A percentile compares a stretch with the other conserved stretches of the same genome.
These are phyloP conservation scores for Hylaeus volcanicus DNA, from an alignment of 1,140 invertebrate genomes.

Conservation along the genomic window DNA sequence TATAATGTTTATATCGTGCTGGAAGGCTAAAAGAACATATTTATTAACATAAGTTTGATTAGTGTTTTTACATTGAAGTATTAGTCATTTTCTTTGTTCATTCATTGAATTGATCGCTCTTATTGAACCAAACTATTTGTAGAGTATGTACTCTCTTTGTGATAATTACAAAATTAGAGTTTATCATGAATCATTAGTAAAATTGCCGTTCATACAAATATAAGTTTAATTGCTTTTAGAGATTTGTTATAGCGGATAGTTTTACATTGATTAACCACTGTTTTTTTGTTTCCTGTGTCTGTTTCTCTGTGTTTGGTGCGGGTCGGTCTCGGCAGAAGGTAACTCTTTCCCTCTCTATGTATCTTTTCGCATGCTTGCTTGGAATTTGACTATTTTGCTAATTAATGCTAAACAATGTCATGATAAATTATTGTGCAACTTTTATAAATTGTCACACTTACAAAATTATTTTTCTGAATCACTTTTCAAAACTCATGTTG, in stretches of 20 bases:
- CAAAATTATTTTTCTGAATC: no score
- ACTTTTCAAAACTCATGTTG: no score
- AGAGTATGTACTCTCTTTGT: neutral
- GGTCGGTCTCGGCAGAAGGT: constrained; percentile 81
- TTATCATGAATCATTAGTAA: neutral
- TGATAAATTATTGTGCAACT: constrained; percentile 4
- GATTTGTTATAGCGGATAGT: constrained; percentile 25
- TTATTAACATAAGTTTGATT: neutral
- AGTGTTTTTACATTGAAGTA: neutral
- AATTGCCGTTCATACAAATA: neutral
- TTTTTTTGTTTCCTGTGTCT: constrained; percentile 80
- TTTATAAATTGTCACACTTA: neutral
- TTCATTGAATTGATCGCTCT: neutral
- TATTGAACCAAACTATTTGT: neutral
- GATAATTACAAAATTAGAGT: neutral
- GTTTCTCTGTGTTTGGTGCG: constrained; percentile 79
- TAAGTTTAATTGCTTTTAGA: constrained; percentile 36
- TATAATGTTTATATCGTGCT: neutral
- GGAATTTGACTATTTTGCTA: constrained; percentile 22
- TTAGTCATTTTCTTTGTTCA: no score
- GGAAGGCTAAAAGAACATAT: neutral
- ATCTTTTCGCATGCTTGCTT: constrained; percentile 32
- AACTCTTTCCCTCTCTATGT: constrained; percentile 68
- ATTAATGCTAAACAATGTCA: neutral
- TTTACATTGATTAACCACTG: constrained; percentile 70